Base-by-base conservation (phyloP, 1,140 invertebrate genomes). In the Sminthurinus signatus region DNA sequence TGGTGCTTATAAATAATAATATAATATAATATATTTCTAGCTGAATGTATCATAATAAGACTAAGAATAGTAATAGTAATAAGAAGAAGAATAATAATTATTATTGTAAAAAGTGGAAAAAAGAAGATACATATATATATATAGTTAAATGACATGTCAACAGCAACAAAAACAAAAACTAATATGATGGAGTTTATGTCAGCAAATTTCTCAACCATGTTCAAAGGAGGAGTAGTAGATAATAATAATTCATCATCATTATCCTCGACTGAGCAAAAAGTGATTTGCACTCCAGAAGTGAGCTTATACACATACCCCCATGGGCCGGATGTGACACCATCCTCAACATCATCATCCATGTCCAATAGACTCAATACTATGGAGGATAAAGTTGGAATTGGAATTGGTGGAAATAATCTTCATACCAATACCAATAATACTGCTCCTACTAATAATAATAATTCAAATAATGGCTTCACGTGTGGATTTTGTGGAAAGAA, bases 401-500 rank as follows among this genome's bases (percentile, higher is more conserved):
- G 56, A 15, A 21, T 17, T 8, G 56, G 56, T 25, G 44, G 14
- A 17, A 29, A 25, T 14, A 29, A 19, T n/a, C 12, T 21, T 28
- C 36, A 15, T 12, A 55, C 31, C 29, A 1, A 1, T 5, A 50
- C 14, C 39, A 32, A n/a, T 39, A 43, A 25, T 57, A 29, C 32
- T 23, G 42, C 5, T 2, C n/a, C 29, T 3, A 10, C 56, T 2
- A 15, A 10, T 19, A 44, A 43, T 27, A 54, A 21, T 48, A 55
- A 43, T 28, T 21, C 31, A 19, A 3, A 19, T 17, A 50, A 29
- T 23, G 70, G 66, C 3, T 80, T 78, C 51, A 80, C 81, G 67
- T 85, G 84, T 69, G 71, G 79, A 21, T 71, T 82, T 10, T 85
- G 83, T 72, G 78, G 80, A 4, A 84, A 85, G 72, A 81, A 75